Evolutionary conservation across 92 coral and sea anemone species (phyloP).

Genomic region (Phenganax marumi): DNA sequence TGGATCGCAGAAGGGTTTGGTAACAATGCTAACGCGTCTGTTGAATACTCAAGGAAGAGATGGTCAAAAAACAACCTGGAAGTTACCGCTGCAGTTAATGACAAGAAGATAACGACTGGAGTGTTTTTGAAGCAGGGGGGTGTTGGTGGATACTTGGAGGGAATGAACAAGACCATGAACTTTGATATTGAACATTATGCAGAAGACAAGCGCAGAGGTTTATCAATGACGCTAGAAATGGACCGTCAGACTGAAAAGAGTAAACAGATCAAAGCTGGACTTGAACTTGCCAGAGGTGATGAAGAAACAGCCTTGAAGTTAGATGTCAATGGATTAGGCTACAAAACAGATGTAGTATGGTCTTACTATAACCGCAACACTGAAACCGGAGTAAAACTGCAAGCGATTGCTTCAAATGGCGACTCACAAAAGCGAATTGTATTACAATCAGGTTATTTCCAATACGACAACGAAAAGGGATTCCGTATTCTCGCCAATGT

Average conservation of each 20-base stretch:
- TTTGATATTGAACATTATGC: neutral
- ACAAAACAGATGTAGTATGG: conserved; percentile 59
- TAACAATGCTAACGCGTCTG: conserved; percentile 14
- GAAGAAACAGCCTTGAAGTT: conserved; percentile 64
- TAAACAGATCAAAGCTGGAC: conserved; percentile 61
- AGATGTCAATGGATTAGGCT: conserved; percentile 65
- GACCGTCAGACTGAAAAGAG: conserved; percentile 5
- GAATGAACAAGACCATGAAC: neutral
- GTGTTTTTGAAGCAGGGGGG: conserved; percentile 25
- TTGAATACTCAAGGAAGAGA: neutral
- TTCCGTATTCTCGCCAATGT: conserved; percentile 72
- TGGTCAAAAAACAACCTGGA: conserved; percentile 6
- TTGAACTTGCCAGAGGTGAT: conserved; percentile 61
- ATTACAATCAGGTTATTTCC: conserved; percentile 60
- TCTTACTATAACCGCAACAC: conserved; percentile 63
- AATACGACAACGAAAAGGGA: conserved; percentile 58
- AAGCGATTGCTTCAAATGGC: conserved; percentile 65
- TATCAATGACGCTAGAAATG: neutral
- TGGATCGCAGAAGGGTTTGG: conserved; percentile 27
- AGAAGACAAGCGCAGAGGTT: neutral
- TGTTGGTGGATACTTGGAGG: neutral
- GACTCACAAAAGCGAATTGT: conserved; percentile 59
- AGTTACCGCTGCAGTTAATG: conserved; percentile 47
- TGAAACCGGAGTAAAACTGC: conserved; percentile 63
- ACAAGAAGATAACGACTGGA: conserved; percentile 43